Conservation (phyloP, 2,113 vertebrate genomes). For the Elephantulus edwardii region DNA sequence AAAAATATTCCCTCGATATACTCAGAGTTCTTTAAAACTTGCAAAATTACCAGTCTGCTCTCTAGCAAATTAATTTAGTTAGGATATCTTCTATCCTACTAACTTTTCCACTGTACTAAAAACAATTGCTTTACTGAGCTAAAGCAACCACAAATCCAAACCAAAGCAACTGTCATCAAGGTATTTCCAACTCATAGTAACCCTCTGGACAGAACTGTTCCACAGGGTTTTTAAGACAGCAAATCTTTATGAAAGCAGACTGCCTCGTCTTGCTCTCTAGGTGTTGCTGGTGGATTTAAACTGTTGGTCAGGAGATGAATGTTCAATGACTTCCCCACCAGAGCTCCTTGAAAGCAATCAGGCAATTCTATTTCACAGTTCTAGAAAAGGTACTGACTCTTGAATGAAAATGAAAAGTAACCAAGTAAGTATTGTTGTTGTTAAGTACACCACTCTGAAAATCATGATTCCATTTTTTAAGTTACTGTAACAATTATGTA, state of each 20-base stretch:
- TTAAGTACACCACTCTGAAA: too few species aligned
- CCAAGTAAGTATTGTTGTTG: not conserved
- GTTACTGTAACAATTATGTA: not conserved
- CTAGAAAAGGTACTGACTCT: not conserved
- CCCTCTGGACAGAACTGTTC: too few species aligned
- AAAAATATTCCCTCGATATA: not conserved
- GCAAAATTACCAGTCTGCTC: slow-evolving; percentile 33
- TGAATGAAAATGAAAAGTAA: not conserved
- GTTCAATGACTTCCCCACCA: too few species aligned
- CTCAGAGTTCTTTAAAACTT: not conserved
- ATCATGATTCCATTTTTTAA: not conserved
- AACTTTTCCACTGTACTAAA: slow-evolving; percentile 2
- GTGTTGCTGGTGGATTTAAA: too few species aligned
- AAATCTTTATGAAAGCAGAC: too few species aligned
- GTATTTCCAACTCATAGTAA: too few species aligned
- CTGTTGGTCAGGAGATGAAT: too few species aligned
- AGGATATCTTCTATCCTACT: slow-evolving; percentile 31
- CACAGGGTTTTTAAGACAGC: too few species aligned
- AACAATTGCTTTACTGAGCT: not conserved
- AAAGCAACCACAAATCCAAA: not conserved
- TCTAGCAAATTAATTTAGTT: slow-evolving; percentile 13
- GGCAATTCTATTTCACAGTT: not conserved
- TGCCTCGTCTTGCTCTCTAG: too few species aligned
- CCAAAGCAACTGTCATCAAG: too few species aligned
- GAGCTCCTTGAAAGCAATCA: not conserved